phyloP scores from a whole-genome alignment of 1,140 invertebrate species.

The Drosophila hydei region DNA sequence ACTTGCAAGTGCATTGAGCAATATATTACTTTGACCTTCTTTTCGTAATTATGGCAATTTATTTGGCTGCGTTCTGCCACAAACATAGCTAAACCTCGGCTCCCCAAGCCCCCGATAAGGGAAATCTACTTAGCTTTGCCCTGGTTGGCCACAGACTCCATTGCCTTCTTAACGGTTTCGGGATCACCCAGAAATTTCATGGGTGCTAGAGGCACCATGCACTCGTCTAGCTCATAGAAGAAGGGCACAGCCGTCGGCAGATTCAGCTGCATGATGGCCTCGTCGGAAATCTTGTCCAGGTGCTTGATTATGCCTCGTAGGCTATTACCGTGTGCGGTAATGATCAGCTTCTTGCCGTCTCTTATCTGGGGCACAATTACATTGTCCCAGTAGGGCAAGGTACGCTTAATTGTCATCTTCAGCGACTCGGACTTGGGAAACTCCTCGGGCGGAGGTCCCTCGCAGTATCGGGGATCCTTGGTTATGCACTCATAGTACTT shows the following conservation, averaged over 20 bases:
- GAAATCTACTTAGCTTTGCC: slow-evolving; percentile 88
- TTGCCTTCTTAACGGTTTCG: slow-evolving; percentile 96
- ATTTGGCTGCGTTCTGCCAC: slow-evolving; percentile 20
- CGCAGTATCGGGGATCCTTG: slow-evolving; percentile 90
- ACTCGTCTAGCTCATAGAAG: slow-evolving; percentile 95
- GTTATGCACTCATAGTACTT: slow-evolving; percentile 93
- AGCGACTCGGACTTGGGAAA: slow-evolving; percentile 97
- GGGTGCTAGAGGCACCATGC: slow-evolving; percentile 93
- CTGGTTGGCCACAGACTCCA: slow-evolving; percentile 95
- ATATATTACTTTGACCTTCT: slow-evolving; percentile 53
- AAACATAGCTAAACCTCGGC: neutral
- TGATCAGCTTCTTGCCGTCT: slow-evolving; percentile 93
- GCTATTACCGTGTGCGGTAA: slow-evolving; percentile 98
- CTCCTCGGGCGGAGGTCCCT: slow-evolving; percentile 89
- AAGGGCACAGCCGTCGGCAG: slow-evolving; percentile 98
- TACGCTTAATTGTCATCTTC: slow-evolving; percentile 94
- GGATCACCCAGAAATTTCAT: slow-evolving; percentile 97
- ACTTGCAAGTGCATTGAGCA: slow-evolving; percentile 55
- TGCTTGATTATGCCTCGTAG: slow-evolving; percentile 97
- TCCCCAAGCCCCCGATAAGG: slow-evolving; percentile 3
- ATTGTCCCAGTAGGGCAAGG: slow-evolving; percentile 97
- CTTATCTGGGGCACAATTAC: slow-evolving; percentile 95
- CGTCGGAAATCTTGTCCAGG: slow-evolving; percentile 92
- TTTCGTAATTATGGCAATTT: slow-evolving; percentile 33
- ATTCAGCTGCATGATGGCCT: slow-evolving; percentile 95